Evolutionary conservation across 1,140 invertebrate species (phyloP).

Genomic region (Drosophila ironensis): DNA sequence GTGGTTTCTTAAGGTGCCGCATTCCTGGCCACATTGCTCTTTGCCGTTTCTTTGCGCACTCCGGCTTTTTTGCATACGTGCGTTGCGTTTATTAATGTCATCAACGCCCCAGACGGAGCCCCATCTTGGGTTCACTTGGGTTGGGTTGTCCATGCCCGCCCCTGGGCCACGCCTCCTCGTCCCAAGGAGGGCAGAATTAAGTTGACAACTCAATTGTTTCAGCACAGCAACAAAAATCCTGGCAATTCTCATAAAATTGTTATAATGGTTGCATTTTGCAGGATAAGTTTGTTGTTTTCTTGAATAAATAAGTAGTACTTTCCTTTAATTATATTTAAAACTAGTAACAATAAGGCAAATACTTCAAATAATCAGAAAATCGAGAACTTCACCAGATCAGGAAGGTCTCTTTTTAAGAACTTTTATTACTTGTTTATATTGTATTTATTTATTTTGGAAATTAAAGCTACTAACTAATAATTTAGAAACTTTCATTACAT

Average conservation of each 20-base stretch:
- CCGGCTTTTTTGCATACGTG: constrained; percentile 66
- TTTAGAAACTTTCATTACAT: too few relatives aligned
- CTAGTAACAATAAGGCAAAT: too few relatives aligned
- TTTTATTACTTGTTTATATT: too few relatives aligned
- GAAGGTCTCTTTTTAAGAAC: too few relatives aligned
- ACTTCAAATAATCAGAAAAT: too few relatives aligned
- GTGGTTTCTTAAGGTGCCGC: constrained; percentile 16
- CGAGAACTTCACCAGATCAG: too few relatives aligned
- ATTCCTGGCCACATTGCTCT: constrained; percentile 5
- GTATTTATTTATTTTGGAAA: too few relatives aligned
- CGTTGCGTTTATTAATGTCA: constrained; percentile 73
- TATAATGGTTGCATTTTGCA: background rate
- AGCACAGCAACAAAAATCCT: background rate
- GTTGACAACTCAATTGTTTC: constrained; percentile 48
- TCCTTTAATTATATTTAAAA: too few relatives aligned
- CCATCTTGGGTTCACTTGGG: background rate
- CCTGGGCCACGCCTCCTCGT: constrained; percentile 26
- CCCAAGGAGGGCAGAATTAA: constrained; percentile 14
- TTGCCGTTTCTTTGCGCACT: background rate
- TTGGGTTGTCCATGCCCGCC: constrained; percentile 13
- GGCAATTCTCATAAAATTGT: background rate
- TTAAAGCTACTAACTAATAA: too few relatives aligned
- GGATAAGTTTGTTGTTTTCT: too few relatives aligned
- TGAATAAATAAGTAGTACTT: too few relatives aligned
- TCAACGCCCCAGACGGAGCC: constrained; percentile 51